Base-by-base conservation (phyloP, 2,888 invertebrate genomes). In the Callyntrura sp. region DNA sequence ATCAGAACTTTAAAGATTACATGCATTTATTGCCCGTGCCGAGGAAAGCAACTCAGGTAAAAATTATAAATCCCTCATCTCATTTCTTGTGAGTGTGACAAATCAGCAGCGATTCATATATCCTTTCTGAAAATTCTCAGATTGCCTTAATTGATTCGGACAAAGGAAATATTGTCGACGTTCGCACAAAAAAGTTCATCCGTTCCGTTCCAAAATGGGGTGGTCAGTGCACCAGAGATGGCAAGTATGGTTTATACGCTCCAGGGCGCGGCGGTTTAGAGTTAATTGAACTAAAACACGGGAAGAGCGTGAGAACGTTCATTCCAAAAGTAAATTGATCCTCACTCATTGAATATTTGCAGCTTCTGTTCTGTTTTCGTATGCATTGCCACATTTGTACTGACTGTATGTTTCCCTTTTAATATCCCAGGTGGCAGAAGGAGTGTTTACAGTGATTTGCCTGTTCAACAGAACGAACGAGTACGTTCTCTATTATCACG, bases 401-500 rank as follows among this genome's bases (percentile, higher is more conserved):
- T 62, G 35, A n/a, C n/a, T n/a, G n/a, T n/a, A n/a, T n/a, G n/a
- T 60, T 57, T 17, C 12, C 28, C 11, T 60, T 43, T 81, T 25
- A 28, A n/a, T 28, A 28, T 62, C 1, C 8, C n/a, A 88, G 88
- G 94, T 99, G 0, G 99, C 99, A 0, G 99, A 99, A 94, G 99
- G 99, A 0, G 99, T 99, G 0, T 99, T 99, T 94, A 98, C 98
- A 1, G 98, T 99, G 23, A 98, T 98, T 92, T 98, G 98, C 90
- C 96, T 97, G 95, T 99, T 99, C 94, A 99, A 98, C 89, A 97
- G 97, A 92, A 98, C 97, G 1, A 98, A 99, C 93, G 97, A 98
- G 94, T 99, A 99, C 94, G 99, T 99, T 1, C 96, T 99, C 79
- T 99, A 99, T 94, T 99, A 99, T 94, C 99, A 99, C 94, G 98